Evolutionary conservation across 1,140 invertebrate genomes (phyloP).

Genomic region (Bombus consobrinus): DNA sequence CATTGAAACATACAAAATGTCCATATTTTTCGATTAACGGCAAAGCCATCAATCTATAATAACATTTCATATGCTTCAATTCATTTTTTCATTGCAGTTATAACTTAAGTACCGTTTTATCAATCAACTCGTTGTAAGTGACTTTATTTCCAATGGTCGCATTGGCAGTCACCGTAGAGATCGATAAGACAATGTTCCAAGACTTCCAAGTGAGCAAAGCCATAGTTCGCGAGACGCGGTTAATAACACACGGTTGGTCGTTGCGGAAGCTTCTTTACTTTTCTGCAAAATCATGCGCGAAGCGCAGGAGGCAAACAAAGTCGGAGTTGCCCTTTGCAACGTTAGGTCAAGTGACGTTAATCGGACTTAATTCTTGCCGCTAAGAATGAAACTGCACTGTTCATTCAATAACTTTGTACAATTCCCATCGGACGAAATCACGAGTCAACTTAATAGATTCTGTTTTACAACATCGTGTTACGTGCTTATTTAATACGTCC

Average conservation of each 20-base stretch:
- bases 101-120: slow-evolving; percentile 32
- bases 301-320: background rate
- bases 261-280: background rate
- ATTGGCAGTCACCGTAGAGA: background rate
- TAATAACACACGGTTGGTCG: background rate
- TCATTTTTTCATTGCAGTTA: too few species aligned
- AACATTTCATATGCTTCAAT: too few species aligned
- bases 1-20: too few species aligned
- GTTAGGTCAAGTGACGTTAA: slow-evolving; percentile 31
- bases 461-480: background rate
- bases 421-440: background rate
- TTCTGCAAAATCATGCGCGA: background rate
- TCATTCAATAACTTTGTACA: background rate
- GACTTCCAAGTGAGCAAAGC: accelerated
- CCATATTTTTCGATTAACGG: too few species aligned
- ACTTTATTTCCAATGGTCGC: background rate
- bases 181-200: background rate
- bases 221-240: background rate
- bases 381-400: background rate
- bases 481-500: background rate
- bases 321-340: background rate
- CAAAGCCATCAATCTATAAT: too few species aligned
- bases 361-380: background rate
- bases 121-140: slow-evolving; percentile 13
- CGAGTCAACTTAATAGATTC: background rate